Evolutionary conservation across 2,888 invertebrate species (phyloP).

Genomic region (Parasteatoda lunata): DNA sequence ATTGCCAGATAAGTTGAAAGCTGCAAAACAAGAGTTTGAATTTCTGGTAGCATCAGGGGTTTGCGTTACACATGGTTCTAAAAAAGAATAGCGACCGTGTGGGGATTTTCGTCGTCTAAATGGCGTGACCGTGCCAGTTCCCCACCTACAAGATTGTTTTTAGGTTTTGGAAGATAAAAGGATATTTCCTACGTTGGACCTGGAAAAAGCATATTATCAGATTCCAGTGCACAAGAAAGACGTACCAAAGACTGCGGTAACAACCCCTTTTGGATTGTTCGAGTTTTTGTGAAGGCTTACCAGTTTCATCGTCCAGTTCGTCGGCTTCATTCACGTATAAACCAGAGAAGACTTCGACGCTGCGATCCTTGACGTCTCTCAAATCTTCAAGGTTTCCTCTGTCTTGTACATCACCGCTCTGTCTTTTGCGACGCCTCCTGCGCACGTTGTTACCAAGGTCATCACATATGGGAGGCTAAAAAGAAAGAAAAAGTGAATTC

Average conservation of each 20-base stretch:
- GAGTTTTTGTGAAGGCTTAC: conserved; percentile 72
- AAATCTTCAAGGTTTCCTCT: conserved; percentile 74
- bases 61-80: conserved; percentile 21
- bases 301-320: conserved; percentile 70
- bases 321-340: conserved; percentile 89
- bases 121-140: conserved; percentile 72
- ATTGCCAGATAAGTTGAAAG: background rate
- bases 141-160: conserved; percentile 73
- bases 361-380: conserved; percentile 77
- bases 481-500: background rate
- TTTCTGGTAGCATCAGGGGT: background rate
- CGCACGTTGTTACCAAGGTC: conserved; percentile 70
- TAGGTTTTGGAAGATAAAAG: conserved; percentile 69
- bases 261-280: conserved; percentile 73
- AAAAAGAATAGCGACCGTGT: conserved; percentile 71
- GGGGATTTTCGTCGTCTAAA: conserved; percentile 74
- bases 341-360: conserved; percentile 91
- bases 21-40: conserved; percentile 30
- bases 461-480: conserved; percentile 82
- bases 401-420: conserved; percentile 69
- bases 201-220: conserved; percentile 23
- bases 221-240: conserved; percentile 69
- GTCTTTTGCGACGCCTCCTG: conserved; percentile 72
- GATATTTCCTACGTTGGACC: conserved; percentile 14
- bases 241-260: conserved; percentile 74